Conservation (phyloP, 2,113 vertebrate species). For the Crotalus helleri region DNA sequence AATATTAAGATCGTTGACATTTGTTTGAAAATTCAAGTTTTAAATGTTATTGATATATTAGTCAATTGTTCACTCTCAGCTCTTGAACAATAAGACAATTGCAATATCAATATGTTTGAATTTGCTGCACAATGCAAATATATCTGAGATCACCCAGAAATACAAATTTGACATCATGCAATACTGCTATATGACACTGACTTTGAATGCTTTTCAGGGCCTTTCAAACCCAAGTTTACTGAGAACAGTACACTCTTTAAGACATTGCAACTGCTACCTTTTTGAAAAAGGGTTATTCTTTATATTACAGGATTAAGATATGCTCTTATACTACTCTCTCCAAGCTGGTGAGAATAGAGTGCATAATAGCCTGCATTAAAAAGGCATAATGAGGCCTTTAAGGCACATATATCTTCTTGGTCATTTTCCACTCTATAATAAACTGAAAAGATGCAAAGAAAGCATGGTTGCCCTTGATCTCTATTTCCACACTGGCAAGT, state of each 20-base stretch:
- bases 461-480: background rate
- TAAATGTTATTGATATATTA: background rate
- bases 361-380: background rate
- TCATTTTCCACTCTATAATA: background rate
- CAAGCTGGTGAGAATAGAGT: background rate
- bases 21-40: constrained; percentile 23
- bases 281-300: background rate
- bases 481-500: background rate
- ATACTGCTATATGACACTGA: background rate
- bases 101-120: background rate
- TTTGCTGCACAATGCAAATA: background rate
- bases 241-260: background rate
- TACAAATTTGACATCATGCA: background rate
- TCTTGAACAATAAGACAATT: accelerated
- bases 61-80: background rate
- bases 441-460: background rate
- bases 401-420: background rate
- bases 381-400: background rate
- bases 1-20: constrained; percentile 15
- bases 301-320: background rate
- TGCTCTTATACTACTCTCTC: background rate
- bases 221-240: background rate
- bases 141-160: background rate
- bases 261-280: background rate
- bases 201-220: background rate